A percentile compares a stretch with the other conserved stretches of the same genome.
These are phyloP conservation scores for Hylaeus anthracinus DNA, from an alignment of 1,140 invertebrate genomes.

Conservation along the genomic window DNA sequence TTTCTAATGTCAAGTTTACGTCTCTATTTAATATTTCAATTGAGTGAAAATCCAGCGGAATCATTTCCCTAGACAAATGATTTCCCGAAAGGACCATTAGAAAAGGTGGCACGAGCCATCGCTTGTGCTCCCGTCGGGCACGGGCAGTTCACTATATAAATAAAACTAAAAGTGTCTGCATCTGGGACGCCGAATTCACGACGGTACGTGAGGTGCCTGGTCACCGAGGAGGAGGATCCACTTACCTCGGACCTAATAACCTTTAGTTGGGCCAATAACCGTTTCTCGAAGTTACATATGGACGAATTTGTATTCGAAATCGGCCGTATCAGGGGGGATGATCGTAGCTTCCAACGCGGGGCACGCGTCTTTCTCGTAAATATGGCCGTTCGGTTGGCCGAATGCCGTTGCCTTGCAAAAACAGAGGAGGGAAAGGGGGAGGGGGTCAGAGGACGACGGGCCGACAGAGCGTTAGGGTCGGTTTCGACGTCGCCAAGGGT, in stretches of 20 bases:
- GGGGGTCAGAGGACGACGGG: background rate
- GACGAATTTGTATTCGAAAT: constrained; percentile 74
- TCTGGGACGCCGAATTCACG: constrained; percentile 24
- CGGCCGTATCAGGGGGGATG: constrained; percentile 46
- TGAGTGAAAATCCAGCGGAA: too few relatives aligned
- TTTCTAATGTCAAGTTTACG: too few relatives aligned
- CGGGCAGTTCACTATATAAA: background rate
- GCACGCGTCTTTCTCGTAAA: constrained; percentile 73
- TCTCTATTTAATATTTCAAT: too few relatives aligned
- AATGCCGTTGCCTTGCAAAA: constrained; percentile 62
- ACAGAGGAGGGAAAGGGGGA: constrained; percentile 7
- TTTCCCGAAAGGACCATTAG: too few relatives aligned
- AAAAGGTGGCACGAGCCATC: background rate
- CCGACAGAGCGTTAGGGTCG: constrained; percentile 58
- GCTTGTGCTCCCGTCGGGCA: background rate
- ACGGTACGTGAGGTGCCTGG: constrained; percentile 43
- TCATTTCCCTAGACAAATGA: background rate
- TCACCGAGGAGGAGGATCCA: constrained; percentile 32
- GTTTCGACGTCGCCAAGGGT: constrained; percentile 73
- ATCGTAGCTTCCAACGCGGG: constrained; percentile 58
- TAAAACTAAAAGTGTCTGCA: constrained; percentile 3
- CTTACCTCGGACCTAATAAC: constrained; percentile 61
- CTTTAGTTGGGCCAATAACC: constrained; percentile 61
- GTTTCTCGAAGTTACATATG: constrained; percentile 65
- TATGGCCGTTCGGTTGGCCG: constrained; percentile 65